Percentiles rank a stretch among this genome's conserved stretches.
These are phyloP conservation scores for Octomys mimax DNA, from an alignment of 2,797 vertebrate species.

Conservation along the genomic window DNA sequence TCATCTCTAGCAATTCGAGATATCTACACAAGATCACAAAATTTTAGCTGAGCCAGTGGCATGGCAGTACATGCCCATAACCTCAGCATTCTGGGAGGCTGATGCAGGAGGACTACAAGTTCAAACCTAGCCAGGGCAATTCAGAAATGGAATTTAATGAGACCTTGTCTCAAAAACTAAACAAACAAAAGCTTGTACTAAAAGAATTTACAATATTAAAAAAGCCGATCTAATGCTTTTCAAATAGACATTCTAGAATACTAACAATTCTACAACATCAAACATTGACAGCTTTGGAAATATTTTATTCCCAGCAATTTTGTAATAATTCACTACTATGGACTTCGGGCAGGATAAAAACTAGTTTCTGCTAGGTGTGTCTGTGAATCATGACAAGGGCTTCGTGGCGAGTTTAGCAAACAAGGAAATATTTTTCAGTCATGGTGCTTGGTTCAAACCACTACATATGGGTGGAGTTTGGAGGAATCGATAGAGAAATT, in stretches of 20 bases:
- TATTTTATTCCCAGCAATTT: constrained; percentile 52
- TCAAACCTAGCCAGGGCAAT: background rate
- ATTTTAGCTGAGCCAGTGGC: background rate
- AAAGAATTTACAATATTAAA: background rate
- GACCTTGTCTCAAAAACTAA: background rate
- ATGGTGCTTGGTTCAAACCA: constrained; percentile 55
- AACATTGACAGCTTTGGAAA: constrained; percentile 25
- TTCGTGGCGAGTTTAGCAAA: constrained; percentile 65
- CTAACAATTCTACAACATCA: background rate
- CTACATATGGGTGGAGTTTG: constrained; percentile 48
- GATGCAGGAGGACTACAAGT: background rate
- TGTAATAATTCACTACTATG: constrained; percentile 30
- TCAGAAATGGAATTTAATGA: background rate
- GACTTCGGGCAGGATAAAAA: constrained; percentile 43
- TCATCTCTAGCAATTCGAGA: constrained; percentile 51
- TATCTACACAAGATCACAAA: constrained; percentile 32
- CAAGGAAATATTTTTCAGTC: constrained; percentile 69
- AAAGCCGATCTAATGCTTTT: constrained; percentile 16
- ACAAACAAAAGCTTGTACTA: background rate
- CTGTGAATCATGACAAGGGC: constrained; percentile 63
- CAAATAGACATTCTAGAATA: constrained; percentile 30
- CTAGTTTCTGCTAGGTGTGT: constrained; percentile 60
- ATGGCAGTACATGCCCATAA: background rate
- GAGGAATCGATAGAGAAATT: constrained; percentile 64
- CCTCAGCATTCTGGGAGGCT: background rate